Conservation (phyloP, 2,888 invertebrate genomes). For the Erebia epiphron region DNA sequence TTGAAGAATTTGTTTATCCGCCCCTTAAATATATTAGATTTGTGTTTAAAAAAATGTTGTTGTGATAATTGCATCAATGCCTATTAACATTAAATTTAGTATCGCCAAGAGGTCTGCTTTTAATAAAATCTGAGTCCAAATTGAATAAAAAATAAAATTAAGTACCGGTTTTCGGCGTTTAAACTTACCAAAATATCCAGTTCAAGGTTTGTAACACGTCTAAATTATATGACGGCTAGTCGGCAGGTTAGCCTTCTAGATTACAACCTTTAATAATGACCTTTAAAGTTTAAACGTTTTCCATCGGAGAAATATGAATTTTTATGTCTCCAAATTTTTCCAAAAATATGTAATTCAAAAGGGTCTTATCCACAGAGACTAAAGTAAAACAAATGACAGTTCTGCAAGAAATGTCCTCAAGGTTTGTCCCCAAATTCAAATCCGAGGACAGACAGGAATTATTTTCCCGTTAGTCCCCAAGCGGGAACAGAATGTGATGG, state of each 20-base stretch:
- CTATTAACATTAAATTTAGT: background rate
- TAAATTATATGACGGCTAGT: constrained; percentile 15
- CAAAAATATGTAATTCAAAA: too few species aligned
- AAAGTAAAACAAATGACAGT: too few species aligned
- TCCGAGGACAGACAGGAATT: too few species aligned
- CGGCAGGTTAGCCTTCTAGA: constrained; percentile 17
- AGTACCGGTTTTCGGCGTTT: constrained; percentile 5
- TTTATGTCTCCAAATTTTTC: background rate
- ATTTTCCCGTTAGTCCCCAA: too few species aligned
- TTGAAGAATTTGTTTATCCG: too few species aligned
- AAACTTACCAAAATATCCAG: constrained; percentile 22
- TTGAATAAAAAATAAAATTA: constrained; percentile 7
- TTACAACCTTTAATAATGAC: constrained; percentile 6
- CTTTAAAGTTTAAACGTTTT: background rate
- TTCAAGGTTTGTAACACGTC: constrained; percentile 31
- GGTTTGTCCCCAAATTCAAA: too few species aligned
- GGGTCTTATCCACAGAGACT: too few species aligned
- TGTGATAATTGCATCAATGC: too few species aligned
- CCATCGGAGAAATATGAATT: constrained; percentile 4
- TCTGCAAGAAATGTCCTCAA: too few species aligned
- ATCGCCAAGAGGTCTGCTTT: background rate
- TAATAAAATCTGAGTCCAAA: background rate
- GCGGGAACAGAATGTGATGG: too few species aligned
- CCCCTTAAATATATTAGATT: too few species aligned
- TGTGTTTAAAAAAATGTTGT: too few species aligned